These are phyloP conservation scores for Creontiades dilutus DNA, from an alignment of 2,888 invertebrate genomes.

Conservation along the genomic window DNA sequence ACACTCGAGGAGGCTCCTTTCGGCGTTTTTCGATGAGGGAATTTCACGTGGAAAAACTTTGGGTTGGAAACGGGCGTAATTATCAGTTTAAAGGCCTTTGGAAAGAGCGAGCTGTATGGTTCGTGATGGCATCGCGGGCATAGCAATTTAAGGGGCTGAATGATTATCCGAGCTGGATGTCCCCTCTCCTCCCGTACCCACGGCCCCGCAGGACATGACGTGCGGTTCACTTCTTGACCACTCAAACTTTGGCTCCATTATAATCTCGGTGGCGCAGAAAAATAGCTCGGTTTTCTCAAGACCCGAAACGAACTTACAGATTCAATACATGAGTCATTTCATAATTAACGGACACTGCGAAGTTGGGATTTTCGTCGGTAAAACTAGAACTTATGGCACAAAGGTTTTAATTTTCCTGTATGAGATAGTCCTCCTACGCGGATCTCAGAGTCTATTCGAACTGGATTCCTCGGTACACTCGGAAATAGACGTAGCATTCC, in stretches of 20 bases:
- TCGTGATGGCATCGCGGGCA: constrained; percentile 69
- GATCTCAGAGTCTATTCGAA: too few relatives aligned
- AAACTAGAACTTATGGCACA: too few relatives aligned
- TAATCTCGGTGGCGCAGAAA: not conserved
- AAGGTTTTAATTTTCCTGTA: too few relatives aligned
- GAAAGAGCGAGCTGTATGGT: constrained; percentile 60
- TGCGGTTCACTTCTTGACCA: not conserved
- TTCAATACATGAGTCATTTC: too few relatives aligned
- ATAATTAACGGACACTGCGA: too few relatives aligned
- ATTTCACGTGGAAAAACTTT: constrained; percentile 68
- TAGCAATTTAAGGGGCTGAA: constrained; percentile 62
- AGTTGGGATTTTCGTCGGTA: too few relatives aligned
- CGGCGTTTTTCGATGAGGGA: constrained; percentile 52
- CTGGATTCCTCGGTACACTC: too few relatives aligned
- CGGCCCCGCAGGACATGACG: not conserved
- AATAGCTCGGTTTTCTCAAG: not conserved
- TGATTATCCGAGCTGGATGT: constrained; percentile 56
- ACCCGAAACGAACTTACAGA: too few relatives aligned
- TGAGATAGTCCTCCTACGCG: too few relatives aligned
- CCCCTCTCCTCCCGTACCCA: not conserved
- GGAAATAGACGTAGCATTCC: too few relatives aligned
- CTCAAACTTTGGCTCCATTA: constrained; percentile 30
- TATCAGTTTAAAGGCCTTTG: constrained; percentile 65
- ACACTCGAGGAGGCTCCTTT: constrained; percentile 46
- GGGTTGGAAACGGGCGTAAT: constrained; percentile 65